Base-by-base conservation (phyloP, 2,888 invertebrate species). In the Lepidochitona cinerea region DNA sequence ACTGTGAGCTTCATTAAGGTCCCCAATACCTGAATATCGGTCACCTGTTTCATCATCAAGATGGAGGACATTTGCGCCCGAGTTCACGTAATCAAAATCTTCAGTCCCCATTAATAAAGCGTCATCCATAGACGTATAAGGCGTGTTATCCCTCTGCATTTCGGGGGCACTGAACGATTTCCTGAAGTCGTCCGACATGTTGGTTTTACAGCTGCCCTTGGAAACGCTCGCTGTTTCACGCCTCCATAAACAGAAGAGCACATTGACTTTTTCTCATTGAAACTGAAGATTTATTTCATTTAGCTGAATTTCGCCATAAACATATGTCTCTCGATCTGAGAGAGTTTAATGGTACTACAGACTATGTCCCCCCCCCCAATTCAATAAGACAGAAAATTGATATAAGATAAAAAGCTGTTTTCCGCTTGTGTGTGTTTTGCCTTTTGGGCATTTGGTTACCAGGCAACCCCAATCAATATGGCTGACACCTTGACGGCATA, bases 61-160 rank as follows among this genome's bases (percentile, higher is more conserved):
- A 52, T 81, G 84, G 32, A 87, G 75, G 72, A 87, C 84, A 73
- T 87, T 85, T 54, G 85, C 83, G 54, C 84, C 83, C 49, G 79
- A 77, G 49, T 83, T 84, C 0, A 79, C 73, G 36, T 79, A 78
- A 23, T 80, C 81, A 72, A 80, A 83, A 37, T 81, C 80, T 5
- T 78, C 83, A 18, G 83, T 83, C 26, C 79, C 64, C 29, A 74
- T 32, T 12, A 79, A 78, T 66, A 79, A 76, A 74, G 72, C 73
- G 18, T 75, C 70, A 37, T 74, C 78, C 59, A 73, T 76, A 52
- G 66, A 69, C 12, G 68, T 64, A 53, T 66, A 64, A 52, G 73
- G 72, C 37, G 69, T 74, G 41, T 72, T 74, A 18, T 23, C 14
- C 18, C 59, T 18, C 32, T 59, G 29, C 59, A 59, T 59, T 32